A percentile compares a stretch with the other conserved stretches of the same genome.
These are phyloP conservation scores for Molorchus minor DNA, from an alignment of 2,888 invertebrate genomes.

Conservation along the genomic window DNA sequence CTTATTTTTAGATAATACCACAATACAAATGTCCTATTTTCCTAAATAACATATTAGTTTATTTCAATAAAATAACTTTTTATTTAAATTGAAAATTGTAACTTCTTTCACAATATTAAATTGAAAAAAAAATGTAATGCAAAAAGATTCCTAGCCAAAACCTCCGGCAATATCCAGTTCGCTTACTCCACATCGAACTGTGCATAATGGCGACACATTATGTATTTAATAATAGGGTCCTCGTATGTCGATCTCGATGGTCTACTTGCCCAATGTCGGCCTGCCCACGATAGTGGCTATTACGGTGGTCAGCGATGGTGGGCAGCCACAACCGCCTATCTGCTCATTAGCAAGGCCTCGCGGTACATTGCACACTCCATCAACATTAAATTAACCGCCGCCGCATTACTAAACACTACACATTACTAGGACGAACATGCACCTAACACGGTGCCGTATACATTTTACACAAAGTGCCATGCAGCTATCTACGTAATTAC, in stretches of 20 bases:
- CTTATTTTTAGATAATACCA: no score
- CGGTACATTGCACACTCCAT: constrained; percentile 52
- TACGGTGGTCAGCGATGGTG: constrained; percentile 49
- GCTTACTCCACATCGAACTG: no score
- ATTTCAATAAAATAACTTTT: no score
- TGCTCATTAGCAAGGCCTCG: constrained; percentile 53
- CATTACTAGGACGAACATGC: constrained; percentile 31
- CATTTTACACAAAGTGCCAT: constrained; percentile 30
- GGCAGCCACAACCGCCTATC: constrained; percentile 51
- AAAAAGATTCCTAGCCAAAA: no score
- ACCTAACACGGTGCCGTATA: constrained; percentile 28
- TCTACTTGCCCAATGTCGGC: background rate
- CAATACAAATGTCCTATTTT: no score
- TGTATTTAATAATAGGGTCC: background rate
- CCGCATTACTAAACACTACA: constrained; percentile 45
- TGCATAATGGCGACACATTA: no score
- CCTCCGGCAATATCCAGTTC: no score
- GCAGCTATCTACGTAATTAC: constrained; percentile 29
- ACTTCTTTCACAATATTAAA: no score
- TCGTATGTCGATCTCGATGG: background rate
- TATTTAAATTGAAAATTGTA: no score
- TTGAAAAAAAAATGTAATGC: no score
- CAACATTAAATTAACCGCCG: constrained; percentile 55
- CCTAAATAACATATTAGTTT: no score
- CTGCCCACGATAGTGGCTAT: constrained; percentile 33